Evolutionary conservation across 2,888 invertebrate species (phyloP), one percentile per base, ranked within the genome.

Genomic region (Cinara cedri): DNA sequence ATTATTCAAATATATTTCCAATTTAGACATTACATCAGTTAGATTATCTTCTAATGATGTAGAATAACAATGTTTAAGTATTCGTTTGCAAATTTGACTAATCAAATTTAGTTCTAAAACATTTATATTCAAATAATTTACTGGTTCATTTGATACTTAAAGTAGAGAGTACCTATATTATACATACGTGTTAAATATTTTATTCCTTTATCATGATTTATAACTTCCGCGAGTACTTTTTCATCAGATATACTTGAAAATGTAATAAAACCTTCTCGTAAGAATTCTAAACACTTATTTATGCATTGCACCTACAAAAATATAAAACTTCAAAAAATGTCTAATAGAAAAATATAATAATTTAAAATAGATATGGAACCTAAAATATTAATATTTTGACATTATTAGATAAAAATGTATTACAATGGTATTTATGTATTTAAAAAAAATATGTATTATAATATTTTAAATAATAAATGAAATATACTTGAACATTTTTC

Each of bases 181-280:
- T 68, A 68, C 82, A 81, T 81, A 84, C 84, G 83, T 81, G 82
- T 82, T 10, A 83, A 75, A 57, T 84, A 83, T 46, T 83, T 75
- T 21, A 76, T 82, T n/a, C 83, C 83, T 72, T 82, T 81, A 63
- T 82, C 81, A 80, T 84, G 83, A 34, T 86, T 85, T 70, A 89
- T 84, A 21, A 90, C 87, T 85, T 90, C 89, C 74, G 86, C 86
- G 66, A 89, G 86, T 49, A 89, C 87, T 66, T 86, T 84, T 82
- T 88, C 87, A 54, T 87, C 87, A 71, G 87, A 87, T 82, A 89
- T 87, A 72, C 86, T 86, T 82, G 87, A 88, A 83, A 90, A 89
- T 82, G 88, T 87, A 83, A 86, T 86, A 78, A 87, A 87, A 54
- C 89, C 88, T 82, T 88, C 86, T 83, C 87, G 86, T 62, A 90